Evolutionary conservation across 2,888 invertebrate genomes (phyloP).

Genomic region (Stegophylla sp.): DNA sequence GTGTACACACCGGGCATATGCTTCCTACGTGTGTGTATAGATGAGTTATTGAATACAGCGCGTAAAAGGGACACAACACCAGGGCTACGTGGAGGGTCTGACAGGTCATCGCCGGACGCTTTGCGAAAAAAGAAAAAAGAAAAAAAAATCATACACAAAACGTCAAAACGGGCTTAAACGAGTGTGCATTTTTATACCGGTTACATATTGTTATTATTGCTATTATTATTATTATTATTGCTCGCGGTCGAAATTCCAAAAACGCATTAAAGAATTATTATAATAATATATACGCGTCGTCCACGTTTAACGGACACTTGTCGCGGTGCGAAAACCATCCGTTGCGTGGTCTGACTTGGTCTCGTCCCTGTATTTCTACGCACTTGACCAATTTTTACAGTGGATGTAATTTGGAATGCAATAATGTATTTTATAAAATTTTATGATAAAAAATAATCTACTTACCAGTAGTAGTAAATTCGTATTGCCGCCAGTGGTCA

Average conservation of each 20-base stretch:
- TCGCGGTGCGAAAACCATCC: background rate
- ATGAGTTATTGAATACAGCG: constrained; percentile 39
- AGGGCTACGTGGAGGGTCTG: constrained; percentile 55
- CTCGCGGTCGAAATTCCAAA: constrained; percentile 36
- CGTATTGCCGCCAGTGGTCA: too few relatives aligned
- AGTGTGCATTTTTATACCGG: constrained; percentile 27
- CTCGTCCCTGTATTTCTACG: too few relatives aligned
- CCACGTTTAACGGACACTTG: constrained; percentile 7
- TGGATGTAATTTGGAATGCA: too few relatives aligned
- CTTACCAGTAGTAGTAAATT: too few relatives aligned
- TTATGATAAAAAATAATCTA: too few relatives aligned
- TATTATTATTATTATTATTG: constrained; percentile 6
- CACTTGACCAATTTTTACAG: too few relatives aligned
- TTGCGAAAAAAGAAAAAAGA: constrained; percentile 17
- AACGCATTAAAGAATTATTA: background rate
- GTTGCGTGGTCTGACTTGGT: background rate
- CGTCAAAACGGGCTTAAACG: constrained; percentile 48
- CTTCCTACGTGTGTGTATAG: background rate
- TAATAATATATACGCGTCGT: background rate
- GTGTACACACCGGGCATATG: background rate
- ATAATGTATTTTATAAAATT: too few relatives aligned
- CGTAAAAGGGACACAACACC: constrained; percentile 30
- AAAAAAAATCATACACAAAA: constrained; percentile 12
- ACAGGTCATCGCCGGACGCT: constrained; percentile 48
- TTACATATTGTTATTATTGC: background rate